phyloP scores from a whole-genome alignment of 2,113 vertebrate species.

The Dolichallabes microphthalmus region DNA sequence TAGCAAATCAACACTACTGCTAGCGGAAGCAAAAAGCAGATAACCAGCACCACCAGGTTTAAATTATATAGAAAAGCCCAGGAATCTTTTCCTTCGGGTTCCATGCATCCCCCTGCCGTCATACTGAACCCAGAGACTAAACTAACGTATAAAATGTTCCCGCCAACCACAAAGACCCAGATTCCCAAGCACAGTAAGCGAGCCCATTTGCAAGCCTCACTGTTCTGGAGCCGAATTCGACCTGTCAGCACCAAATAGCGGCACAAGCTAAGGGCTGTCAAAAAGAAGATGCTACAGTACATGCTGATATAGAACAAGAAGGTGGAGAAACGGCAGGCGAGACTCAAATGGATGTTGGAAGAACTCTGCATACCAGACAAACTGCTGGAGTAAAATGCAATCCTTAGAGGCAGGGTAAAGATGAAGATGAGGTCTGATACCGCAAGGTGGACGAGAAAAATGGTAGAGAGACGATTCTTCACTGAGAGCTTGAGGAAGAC shows the following conservation, averaged over 20 bases:
- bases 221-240: slow-evolving; percentile 30
- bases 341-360: background rate
- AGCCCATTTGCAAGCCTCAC: slow-evolving; percentile 20
- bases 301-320: slow-evolving; percentile 56
- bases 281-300: slow-evolving; percentile 58
- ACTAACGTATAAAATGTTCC: background rate
- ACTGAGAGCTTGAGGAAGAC: slow-evolving; percentile 44
- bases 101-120: slow-evolving; percentile 44
- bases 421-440: slow-evolving; percentile 50
- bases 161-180: slow-evolving; percentile 35
- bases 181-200: slow-evolving; percentile 33
- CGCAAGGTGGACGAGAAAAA: slow-evolving; percentile 53
- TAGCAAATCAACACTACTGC: slow-evolving; percentile 48
- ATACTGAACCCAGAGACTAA: background rate
- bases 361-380: background rate
- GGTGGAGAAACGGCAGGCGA: slow-evolving; percentile 43
- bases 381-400: slow-evolving; percentile 27
- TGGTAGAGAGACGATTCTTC: slow-evolving; percentile 49
- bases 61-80: slow-evolving; percentile 49
- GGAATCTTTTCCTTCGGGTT: background rate
- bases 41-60: slow-evolving; percentile 51
- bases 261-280: slow-evolving; percentile 50
- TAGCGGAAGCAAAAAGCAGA: slow-evolving; percentile 53
- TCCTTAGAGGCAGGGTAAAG: slow-evolving; percentile 39
- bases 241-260: slow-evolving; percentile 47